Evolutionary conservation across 1,140 invertebrate genomes (phyloP).

Genomic region (Brachionus plicatilis): DNA sequence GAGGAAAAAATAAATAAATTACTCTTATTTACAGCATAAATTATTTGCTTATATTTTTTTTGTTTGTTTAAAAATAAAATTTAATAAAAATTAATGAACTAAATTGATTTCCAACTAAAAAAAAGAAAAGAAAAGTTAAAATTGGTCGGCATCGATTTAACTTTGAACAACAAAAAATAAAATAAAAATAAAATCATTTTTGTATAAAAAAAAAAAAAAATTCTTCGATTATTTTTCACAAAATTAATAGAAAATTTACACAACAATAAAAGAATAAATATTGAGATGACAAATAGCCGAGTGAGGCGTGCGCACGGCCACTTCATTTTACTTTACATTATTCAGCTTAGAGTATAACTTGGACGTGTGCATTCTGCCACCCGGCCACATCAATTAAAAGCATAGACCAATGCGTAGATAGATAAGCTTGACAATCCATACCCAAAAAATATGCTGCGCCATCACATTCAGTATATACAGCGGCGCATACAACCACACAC

Average conservation of each 20-base stretch:
- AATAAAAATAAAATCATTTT: background rate
- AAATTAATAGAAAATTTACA: background rate
- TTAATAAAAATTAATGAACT: background rate
- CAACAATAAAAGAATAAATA: background rate
- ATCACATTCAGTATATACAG: background rate
- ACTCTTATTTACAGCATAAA: background rate
- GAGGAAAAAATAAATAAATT: background rate
- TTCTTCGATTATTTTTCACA: background rate
- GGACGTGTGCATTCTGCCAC: background rate
- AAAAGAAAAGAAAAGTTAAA: background rate
- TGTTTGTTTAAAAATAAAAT: background rate
- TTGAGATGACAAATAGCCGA: background rate
- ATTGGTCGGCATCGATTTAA: conserved; percentile 6
- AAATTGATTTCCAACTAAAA: background rate
- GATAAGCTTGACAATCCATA: background rate
- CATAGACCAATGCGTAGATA: background rate
- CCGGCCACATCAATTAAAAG: background rate
- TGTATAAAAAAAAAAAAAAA: background rate
- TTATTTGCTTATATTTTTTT: background rate
- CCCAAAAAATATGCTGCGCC: background rate
- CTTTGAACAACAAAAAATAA: background rate
- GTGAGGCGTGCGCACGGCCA: background rate
- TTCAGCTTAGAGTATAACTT: background rate
- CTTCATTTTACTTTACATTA: background rate
- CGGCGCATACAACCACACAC: background rate